Evolutionary conservation across 1,140 invertebrate genomes (phyloP).

Genomic region (Diachasmimorpha longicaudata): DNA sequence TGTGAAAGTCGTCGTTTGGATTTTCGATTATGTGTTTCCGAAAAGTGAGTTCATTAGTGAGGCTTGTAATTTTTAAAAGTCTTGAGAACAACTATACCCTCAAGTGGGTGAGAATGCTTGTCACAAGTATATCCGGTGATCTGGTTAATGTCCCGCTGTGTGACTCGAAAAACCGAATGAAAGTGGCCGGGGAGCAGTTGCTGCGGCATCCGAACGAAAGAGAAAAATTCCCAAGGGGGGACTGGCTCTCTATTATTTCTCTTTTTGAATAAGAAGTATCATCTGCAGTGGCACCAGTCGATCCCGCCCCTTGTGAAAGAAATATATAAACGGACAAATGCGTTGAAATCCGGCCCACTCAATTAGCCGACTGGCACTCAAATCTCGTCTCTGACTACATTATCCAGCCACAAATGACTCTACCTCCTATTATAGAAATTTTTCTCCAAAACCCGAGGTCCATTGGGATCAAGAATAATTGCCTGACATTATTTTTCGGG

Average conservation of each 20-base stretch:
- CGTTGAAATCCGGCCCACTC: conserved; percentile 41
- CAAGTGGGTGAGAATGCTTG: conserved; percentile 50
- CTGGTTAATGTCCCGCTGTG: conserved; percentile 54
- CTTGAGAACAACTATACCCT: neutral
- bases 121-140: conserved; percentile 57
- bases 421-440: conserved; percentile 16
- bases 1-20: no score
- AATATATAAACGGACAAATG: conserved; percentile 42
- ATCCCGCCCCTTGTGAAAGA: conserved; percentile 10
- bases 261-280: conserved; percentile 3
- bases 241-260: neutral
- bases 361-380: conserved; percentile 34
- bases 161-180: conserved; percentile 18
- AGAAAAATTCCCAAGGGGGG: neutral
- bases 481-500: neutral
- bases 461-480: conserved; percentile 16
- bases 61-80: no score
- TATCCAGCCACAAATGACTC: conserved; percentile 13
- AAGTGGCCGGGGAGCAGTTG: neutral
- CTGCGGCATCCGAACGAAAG: neutral
- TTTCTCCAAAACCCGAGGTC: neutral
- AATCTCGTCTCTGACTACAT: conserved; percentile 9
- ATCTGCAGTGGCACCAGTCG: conserved; percentile 2
- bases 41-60: no score
- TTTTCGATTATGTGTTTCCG: neutral